phyloP scores from a whole-genome alignment of 2,113 vertebrate species.

The Etia nguti region DNA sequence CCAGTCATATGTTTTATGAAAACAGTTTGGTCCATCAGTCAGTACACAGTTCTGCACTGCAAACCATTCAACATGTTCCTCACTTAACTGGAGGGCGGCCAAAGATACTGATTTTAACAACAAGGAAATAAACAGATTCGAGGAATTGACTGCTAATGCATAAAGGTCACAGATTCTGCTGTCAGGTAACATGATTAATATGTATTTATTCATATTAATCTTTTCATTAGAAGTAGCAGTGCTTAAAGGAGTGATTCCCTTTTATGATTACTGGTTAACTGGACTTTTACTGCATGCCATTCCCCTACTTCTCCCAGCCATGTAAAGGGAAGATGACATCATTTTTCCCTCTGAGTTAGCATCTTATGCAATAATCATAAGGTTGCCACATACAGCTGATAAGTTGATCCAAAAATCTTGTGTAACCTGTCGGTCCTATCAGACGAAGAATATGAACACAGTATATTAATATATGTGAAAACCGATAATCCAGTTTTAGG shows the following conservation, averaged over 20 bases:
- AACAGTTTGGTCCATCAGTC: background rate
- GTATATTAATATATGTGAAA: background rate
- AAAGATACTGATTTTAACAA: background rate
- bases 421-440: background rate
- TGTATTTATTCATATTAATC: background rate
- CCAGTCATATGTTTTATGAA: background rate
- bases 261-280: background rate
- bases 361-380: background rate
- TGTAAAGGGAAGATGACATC: accelerated
- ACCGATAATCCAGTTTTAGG: background rate
- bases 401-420: background rate
- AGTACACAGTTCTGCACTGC: background rate
- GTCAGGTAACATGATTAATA: background rate
- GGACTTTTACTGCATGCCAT: background rate
- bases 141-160: background rate
- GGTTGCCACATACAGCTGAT: background rate
- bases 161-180: background rate
- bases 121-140: accelerated
- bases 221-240: background rate
- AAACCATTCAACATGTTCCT: background rate
- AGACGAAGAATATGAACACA: background rate
- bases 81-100: background rate
- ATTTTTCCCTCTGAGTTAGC: background rate
- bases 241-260: background rate
- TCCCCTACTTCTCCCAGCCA: background rate